Evolutionary conservation across 2,888 invertebrate species (phyloP).

Genomic region (Phalangium opilio): DNA sequence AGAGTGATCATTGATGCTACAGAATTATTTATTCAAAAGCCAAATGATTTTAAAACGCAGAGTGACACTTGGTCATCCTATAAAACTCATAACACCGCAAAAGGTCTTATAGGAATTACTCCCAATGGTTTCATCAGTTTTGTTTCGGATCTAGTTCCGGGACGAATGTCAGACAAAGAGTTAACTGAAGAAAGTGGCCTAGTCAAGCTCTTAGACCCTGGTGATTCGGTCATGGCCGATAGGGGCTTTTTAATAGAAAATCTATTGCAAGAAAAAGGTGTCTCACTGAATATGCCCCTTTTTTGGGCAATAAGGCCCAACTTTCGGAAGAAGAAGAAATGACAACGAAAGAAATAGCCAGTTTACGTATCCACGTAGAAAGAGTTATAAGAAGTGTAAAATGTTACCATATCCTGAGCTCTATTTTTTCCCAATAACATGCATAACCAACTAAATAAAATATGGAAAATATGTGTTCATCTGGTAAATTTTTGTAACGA

Average conservation of each 20-base stretch:
- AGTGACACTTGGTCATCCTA: conserved; percentile 26
- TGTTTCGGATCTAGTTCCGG: conserved; percentile 28
- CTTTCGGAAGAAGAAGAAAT: too few relatives aligned
- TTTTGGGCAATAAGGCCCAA: not conserved
- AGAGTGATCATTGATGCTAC: conserved; percentile 27
- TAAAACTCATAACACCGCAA: conserved; percentile 24
- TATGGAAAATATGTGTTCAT: too few relatives aligned
- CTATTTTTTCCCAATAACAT: too few relatives aligned
- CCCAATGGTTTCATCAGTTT: conserved; percentile 26
- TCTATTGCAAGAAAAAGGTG: not conserved
- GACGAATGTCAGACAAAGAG: conserved; percentile 13
- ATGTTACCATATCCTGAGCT: too few relatives aligned
- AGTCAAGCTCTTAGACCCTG: not conserved
- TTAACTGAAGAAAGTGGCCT: not conserved
- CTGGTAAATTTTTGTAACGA: too few relatives aligned
- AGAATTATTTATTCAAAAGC: conserved; percentile 30
- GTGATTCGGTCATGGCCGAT: not conserved
- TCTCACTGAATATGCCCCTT: too few relatives aligned
- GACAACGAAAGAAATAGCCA: too few relatives aligned
- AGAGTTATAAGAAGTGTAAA: too few relatives aligned
- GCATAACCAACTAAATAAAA: too few relatives aligned
- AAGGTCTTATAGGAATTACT: conserved; percentile 25
- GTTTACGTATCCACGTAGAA: too few relatives aligned
- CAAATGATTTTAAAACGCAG: conserved; percentile 25
- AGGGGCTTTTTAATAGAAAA: not conserved